These are phyloP conservation scores for Dynastes maya DNA, from an alignment of 2,888 invertebrate species.

Conservation along the genomic window DNA sequence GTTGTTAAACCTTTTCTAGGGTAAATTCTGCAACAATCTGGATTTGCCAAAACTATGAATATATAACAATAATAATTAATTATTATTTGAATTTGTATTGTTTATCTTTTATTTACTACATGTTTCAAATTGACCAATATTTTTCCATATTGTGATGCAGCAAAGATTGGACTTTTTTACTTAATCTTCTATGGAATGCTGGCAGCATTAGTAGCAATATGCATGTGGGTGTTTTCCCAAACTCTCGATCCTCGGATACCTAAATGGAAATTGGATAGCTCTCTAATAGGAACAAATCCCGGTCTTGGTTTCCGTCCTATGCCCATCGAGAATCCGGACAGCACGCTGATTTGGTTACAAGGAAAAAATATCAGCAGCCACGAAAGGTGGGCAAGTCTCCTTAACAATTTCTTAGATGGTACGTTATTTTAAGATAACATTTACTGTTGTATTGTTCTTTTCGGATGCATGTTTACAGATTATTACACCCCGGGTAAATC, in stretches of 20 bases:
- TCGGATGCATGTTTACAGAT: conserved; percentile 59
- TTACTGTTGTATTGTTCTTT: conserved; percentile 1
- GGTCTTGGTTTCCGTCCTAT: conserved; percentile 96
- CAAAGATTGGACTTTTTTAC: conserved; percentile 96
- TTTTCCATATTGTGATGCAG: conserved; percentile 73
- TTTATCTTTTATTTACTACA: too few species aligned
- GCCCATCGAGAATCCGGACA: conserved; percentile 90
- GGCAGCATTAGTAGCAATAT: conserved; percentile 93
- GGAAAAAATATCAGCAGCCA: conserved; percentile 85
- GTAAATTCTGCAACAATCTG: too few species aligned
- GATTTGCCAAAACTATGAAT: too few species aligned
- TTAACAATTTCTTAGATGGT: conserved; percentile 87
- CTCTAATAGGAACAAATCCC: conserved; percentile 96
- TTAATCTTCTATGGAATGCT: conserved; percentile 93
- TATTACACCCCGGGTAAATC: conserved; percentile 69
- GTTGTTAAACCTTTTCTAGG: too few species aligned
- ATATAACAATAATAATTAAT: too few species aligned
- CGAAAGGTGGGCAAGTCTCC: conserved; percentile 83
- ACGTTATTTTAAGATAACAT: conserved; percentile 50
- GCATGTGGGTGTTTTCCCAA: conserved; percentile 95
- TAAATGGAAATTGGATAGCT: conserved; percentile 88
- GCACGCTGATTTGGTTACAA: conserved; percentile 96
- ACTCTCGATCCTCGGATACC: conserved; percentile 92
- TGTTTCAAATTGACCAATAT: too few species aligned
- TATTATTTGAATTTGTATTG: too few species aligned